These are phyloP conservation scores for Camponotus pennsylvanicus DNA, from an alignment of 1,140 invertebrate species.

Conservation along the genomic window DNA sequence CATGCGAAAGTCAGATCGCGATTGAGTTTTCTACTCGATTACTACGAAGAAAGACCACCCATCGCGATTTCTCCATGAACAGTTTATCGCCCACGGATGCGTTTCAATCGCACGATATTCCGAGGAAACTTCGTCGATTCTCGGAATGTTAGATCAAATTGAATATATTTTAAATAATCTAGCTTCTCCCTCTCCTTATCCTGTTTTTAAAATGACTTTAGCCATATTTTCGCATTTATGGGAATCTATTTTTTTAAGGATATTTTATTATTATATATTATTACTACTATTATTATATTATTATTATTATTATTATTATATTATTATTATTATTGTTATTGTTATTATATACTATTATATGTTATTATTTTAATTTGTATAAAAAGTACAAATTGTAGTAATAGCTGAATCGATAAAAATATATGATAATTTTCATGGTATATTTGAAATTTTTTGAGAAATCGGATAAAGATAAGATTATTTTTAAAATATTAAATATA, in stretches of 20 bases:
- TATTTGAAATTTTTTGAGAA: background rate
- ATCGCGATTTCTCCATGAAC: conserved; percentile 70
- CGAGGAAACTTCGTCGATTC: background rate
- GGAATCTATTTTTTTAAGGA: background rate
- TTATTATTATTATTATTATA: too few species aligned
- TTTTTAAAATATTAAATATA: background rate
- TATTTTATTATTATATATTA: background rate
- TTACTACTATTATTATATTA: background rate
- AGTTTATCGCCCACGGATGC: conserved; percentile 49
- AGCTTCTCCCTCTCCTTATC: background rate
- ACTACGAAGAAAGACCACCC: conserved; percentile 71
- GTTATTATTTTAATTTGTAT: background rate
- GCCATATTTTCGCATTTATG: background rate
- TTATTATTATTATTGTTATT: background rate
- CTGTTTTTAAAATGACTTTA: background rate
- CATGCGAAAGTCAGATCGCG: conserved; percentile 74
- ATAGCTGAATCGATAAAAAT: background rate
- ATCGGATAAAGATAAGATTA: conserved; percentile 4
- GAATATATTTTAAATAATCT: background rate
- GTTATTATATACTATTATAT: background rate
- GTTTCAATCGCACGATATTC: conserved; percentile 51
- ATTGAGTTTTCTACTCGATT: conserved; percentile 78
- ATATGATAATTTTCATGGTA: background rate
- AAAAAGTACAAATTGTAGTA: background rate
- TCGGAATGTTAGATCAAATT: background rate